These are phyloP conservation scores for Tineola bisselliella DNA, from an alignment of 2,888 invertebrate genomes.

Conservation along the genomic window DNA sequence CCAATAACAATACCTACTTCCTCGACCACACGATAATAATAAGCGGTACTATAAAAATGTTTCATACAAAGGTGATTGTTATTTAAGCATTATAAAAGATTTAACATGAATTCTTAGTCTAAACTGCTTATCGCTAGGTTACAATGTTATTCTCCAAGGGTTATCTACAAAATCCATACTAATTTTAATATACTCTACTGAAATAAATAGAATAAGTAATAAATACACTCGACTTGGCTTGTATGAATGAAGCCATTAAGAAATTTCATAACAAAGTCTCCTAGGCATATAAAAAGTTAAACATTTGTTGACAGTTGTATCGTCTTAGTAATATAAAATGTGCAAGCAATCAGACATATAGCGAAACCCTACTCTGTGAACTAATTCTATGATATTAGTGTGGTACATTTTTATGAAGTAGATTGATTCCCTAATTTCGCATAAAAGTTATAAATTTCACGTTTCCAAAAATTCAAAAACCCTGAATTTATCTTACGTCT, in stretches of 20 bases:
- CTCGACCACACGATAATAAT: neutral
- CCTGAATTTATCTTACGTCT: neutral
- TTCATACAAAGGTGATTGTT: neutral
- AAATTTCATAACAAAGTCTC: neutral
- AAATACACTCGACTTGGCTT: neutral
- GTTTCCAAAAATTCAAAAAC: neutral
- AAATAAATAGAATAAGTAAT: neutral
- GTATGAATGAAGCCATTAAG: neutral
- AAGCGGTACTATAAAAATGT: neutral
- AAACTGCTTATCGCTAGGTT: neutral
- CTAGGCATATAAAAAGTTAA: neutral
- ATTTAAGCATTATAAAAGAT: constrained; percentile 5
- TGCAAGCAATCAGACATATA: neutral
- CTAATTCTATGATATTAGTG: neutral
- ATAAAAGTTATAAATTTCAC: neutral
- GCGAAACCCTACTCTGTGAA: constrained; percentile 2
- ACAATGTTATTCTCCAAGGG: neutral
- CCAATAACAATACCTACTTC: neutral
- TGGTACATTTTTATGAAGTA: neutral
- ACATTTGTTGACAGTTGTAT: neutral
- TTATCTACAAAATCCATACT: neutral
- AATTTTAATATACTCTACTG: neutral
- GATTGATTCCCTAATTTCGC: neutral
- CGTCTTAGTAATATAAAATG: neutral
- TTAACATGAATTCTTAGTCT: neutral